A percentile compares a stretch with the other conserved stretches of the same genome.
Evolutionary conservation across 2,888 invertebrate genomes (phyloP).

Genomic region (Leptinotarsa rubiginosa): DNA sequence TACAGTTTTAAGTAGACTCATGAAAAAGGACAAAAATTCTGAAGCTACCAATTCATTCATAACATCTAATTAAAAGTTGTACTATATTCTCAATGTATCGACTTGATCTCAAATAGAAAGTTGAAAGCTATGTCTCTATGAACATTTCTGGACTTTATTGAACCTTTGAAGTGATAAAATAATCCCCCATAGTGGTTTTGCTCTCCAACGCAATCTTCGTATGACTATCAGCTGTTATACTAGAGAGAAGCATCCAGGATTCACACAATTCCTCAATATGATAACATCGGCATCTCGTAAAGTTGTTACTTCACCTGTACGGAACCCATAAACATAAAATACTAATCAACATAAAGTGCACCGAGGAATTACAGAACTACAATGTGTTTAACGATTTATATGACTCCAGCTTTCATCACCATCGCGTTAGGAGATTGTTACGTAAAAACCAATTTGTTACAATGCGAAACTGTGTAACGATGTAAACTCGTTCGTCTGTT

Average conservation of each 20-base stretch:
- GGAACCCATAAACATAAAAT: background rate
- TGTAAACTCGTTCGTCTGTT: too few relatives aligned
- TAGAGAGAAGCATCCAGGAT: background rate
- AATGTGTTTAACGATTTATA: constrained; percentile 1
- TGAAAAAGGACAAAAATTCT: too few relatives aligned
- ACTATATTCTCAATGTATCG: too few relatives aligned
- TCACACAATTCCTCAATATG: background rate
- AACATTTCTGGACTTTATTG: too few relatives aligned
- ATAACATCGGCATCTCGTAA: constrained; percentile 1
- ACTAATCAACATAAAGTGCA: background rate
- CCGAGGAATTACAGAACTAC: background rate
- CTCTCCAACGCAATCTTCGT: background rate
- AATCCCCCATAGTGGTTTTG: background rate
- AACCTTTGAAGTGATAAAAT: background rate
- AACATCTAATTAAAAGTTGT: too few relatives aligned
- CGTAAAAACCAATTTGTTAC: constrained; percentile 27
- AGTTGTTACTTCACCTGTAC: background rate
- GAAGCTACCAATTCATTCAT: too few relatives aligned
- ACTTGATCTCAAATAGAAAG: too few relatives aligned
- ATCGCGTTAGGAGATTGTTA: background rate
- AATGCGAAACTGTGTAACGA: too few relatives aligned
- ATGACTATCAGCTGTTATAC: background rate
- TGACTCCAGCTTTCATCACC: background rate
- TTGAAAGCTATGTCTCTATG: too few relatives aligned
- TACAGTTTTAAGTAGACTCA: background rate